phyloP scores from a whole-genome alignment of 1,140 invertebrate species.

The Drosophila dunni region DNA sequence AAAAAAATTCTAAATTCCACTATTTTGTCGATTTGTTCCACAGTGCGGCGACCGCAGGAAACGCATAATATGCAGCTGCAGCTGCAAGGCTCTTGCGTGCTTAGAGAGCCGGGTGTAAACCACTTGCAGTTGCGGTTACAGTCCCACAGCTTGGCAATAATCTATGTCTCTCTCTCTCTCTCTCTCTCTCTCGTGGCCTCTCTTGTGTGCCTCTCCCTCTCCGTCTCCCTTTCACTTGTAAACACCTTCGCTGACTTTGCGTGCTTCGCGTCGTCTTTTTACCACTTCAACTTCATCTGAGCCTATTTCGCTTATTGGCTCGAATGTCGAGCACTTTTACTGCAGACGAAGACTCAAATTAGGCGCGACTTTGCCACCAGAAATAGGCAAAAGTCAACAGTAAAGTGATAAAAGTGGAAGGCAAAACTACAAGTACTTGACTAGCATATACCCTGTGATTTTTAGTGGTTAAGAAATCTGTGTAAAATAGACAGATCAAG shows the following conservation, averaged over 20 bases:
- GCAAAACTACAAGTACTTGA: not conserved
- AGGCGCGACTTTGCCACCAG: constrained; percentile 9
- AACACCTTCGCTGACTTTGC: not conserved
- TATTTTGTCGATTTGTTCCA: not conserved
- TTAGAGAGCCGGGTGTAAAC: constrained; percentile 13
- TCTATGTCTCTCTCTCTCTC: not conserved
- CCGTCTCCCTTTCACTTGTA: not conserved
- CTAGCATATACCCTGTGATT: not conserved
- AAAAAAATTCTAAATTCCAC: not conserved
- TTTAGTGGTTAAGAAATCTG: not conserved
- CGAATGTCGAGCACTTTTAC: constrained; percentile 28
- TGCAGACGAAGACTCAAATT: constrained; percentile 10
- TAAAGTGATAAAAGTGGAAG: not conserved
- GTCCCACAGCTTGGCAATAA: not conserved
- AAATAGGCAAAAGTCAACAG: constrained; percentile 7
- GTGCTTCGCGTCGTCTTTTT: too few species aligned
- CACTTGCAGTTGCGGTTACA: constrained; percentile 38
- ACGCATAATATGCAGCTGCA: constrained; percentile 43
- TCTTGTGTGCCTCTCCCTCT: not conserved
- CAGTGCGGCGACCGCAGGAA: constrained; percentile 31
- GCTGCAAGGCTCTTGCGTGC: constrained; percentile 12
- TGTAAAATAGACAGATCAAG: too few species aligned
- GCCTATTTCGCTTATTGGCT: constrained; percentile 7
- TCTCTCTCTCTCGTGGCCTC: not conserved
- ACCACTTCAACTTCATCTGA: not conserved